phyloP scores from a whole-genome alignment of 2,113 vertebrate species.

The Trochalopteron elliotii region DNA sequence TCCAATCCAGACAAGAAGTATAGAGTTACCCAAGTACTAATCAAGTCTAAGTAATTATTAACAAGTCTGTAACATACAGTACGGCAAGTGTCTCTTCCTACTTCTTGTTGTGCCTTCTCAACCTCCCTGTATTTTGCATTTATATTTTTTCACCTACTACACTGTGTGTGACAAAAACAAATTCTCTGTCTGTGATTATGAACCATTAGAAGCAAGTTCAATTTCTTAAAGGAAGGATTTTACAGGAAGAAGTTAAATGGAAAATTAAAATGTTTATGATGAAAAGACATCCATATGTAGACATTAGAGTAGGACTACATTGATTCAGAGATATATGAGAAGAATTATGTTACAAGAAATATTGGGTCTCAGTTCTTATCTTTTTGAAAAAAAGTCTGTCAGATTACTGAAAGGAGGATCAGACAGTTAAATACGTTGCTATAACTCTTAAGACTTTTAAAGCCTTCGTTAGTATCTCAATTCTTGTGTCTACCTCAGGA shows the following conservation, averaged over 20 bases:
- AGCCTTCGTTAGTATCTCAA: neutral
- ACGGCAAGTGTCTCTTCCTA: neutral
- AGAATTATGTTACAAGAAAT: constrained; percentile 4
- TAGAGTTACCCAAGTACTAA: neutral
- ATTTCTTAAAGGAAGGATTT: neutral
- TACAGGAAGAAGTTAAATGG: neutral
- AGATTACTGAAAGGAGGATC: neutral
- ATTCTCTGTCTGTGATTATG: neutral
- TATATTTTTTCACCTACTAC: neutral
- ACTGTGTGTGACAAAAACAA: neutral
- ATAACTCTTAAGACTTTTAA: constrained; percentile 36
- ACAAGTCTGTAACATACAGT: neutral
- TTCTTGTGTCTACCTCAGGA: constrained; percentile 35
- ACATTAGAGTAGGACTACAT: neutral
- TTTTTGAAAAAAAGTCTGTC: neutral
- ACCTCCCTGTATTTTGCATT: neutral
- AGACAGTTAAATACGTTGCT: neutral
- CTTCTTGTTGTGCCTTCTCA: neutral
- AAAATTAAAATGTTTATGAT: neutral
- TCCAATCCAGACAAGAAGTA: neutral
- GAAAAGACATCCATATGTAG: neutral
- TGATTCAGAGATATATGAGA: neutral
- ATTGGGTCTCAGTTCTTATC: neutral
- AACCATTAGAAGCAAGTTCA: neutral
- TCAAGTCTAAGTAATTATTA: neutral